Evolutionary conservation across 1,140 invertebrate genomes (phyloP).

Genomic region (Asobara japonica): DNA sequence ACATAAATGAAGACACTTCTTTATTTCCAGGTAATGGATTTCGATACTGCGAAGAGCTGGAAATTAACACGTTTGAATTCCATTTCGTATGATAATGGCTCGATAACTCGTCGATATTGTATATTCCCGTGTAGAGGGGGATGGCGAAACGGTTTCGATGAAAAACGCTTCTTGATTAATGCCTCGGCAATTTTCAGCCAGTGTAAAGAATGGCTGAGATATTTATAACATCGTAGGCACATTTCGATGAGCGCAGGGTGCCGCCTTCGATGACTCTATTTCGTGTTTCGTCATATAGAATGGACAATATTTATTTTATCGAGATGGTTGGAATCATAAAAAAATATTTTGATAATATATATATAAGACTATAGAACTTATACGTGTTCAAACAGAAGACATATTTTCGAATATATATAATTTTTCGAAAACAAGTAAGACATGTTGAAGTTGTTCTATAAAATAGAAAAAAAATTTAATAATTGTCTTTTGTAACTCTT

Average conservation of each 20-base stretch:
- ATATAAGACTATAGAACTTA: no score
- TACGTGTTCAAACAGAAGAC: no score
- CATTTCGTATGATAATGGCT: slow-evolving; percentile 33
- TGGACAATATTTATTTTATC: no score
- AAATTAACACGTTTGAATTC: slow-evolving; percentile 35
- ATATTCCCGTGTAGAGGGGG: neutral
- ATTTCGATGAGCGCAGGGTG: neutral
- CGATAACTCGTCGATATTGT: slow-evolving; percentile 23
- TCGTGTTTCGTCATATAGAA: neutral
- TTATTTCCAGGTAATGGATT: slow-evolving; percentile 26
- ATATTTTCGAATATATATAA: no score
- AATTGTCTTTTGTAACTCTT: no score
- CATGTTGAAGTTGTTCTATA: no score
- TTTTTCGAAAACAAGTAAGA: no score
- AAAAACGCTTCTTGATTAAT: neutral
- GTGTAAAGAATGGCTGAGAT: neutral
- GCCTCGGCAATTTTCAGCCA: neutral
- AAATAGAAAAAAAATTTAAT: no score
- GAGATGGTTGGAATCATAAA: no score
- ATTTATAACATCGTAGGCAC: neutral
- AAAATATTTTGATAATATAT: no score
- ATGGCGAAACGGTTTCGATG: neutral
- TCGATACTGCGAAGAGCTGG: slow-evolving; percentile 28
- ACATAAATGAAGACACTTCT: no score
- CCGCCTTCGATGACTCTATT: neutral